phyloP scores from a whole-genome alignment of 37 sponge, comb jelly and placozoan species.

The Mnemiopsis leidyi region DNA sequence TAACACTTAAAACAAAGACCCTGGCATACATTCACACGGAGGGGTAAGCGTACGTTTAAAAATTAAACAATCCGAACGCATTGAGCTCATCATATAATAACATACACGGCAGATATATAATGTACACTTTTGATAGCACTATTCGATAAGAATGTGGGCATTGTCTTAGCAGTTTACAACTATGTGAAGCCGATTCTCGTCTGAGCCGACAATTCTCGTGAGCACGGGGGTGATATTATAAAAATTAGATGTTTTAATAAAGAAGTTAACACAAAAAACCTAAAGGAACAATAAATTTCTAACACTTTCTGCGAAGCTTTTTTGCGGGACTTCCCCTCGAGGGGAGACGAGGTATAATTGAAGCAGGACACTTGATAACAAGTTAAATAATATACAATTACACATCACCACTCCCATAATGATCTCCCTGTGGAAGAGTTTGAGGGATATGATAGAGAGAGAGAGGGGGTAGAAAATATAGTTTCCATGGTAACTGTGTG shows the following conservation, averaged over 20 bases:
- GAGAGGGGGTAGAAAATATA: background rate
- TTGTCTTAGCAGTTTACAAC: too few species aligned
- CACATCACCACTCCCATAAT: background rate
- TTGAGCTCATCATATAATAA: background rate
- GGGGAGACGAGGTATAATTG: too few species aligned
- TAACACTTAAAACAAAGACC: background rate
- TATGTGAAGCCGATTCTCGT: background rate
- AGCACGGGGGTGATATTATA: background rate
- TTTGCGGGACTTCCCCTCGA: background rate
- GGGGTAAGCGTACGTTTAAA: background rate
- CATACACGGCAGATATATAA: background rate
- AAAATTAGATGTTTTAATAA: background rate
- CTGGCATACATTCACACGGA: background rate
- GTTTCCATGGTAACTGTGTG: background rate
- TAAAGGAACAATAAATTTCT: background rate
- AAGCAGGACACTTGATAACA: background rate
- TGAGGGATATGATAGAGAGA: constrained; percentile 23
- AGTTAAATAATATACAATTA: background rate
- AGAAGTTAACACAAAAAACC: background rate
- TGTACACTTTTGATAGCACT: background rate
- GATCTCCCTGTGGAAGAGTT: background rate
- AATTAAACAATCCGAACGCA: background rate
- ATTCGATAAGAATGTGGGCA: background rate
- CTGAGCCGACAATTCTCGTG: too few species aligned
- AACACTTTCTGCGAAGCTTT: background rate